Base-by-base conservation (phyloP, 35 echinoderm and acorn worm species). In the Heliocidaris erythrogramma region DNA sequence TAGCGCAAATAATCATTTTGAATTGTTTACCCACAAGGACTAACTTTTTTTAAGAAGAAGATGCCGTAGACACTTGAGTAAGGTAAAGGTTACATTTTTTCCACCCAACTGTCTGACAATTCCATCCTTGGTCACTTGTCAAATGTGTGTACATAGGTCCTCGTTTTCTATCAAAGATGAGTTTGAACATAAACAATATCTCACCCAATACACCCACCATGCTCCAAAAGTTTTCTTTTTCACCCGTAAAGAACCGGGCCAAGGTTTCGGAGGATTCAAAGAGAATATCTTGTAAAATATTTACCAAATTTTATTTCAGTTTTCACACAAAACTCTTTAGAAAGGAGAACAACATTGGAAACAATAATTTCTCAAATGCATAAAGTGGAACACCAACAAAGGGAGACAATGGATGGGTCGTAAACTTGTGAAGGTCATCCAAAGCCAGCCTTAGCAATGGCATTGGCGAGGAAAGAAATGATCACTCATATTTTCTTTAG, bases 201-300 rank as follows among this genome's bases (percentile, higher is more conserved):
- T 78, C 17, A 69, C 65, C 65, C 65, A 5, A 78, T 24, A 78
- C 65, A 78, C 65, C 14, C 65, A 78, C 65, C 65, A 21, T 78
- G 17, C 35, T 42, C 35, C 35, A 42, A 42, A 42, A 4, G 18
- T 18, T n/a, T 56, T 78, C 65, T 78, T 21, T 78, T 21, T 78
- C 65, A 78, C 65, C 65, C 65, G 7, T 78, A 5, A 78, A 78
- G 14, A 78, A 27, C 65, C 65, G 27, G 65, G 65, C 65, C 65
- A 78, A 78, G 65, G 65, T 78, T 78, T 78, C 65, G 18, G 6
- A 78, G 21, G 65, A 78, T 78, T 78, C 65, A n/a, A 27, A 78
- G 65, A 78, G 65, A 78, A 78, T 78, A 78, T n/a, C 65, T 78
- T 78, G 27, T 78, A 78, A 78, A 78, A 78, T 78, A 78, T 78